Conservation (phyloP, 2,113 vertebrate species). For the Haliaeetus leucogaster region DNA sequence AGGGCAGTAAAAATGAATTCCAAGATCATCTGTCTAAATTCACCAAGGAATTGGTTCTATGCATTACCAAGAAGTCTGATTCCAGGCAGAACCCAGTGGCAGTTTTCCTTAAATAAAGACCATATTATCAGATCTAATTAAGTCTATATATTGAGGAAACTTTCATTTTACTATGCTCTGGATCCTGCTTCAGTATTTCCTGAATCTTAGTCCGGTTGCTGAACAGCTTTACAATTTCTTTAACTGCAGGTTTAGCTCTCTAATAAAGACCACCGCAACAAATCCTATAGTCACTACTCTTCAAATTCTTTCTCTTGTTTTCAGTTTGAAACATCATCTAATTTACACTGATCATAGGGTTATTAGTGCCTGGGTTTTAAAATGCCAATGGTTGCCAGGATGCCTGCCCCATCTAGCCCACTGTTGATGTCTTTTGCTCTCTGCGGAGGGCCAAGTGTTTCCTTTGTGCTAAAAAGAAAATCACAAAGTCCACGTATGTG, state of each 20-base stretch:
- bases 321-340: neutral
- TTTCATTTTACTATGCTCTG: neutral
- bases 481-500: neutral
- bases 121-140: neutral
- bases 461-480: conserved; percentile 35
- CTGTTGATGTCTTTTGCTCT: conserved; percentile 4
- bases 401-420: neutral
- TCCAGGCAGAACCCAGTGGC: neutral
- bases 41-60: neutral
- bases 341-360: neutral
- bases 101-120: neutral
- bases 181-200: neutral
- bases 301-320: neutral
- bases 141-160: neutral
- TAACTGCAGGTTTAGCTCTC: neutral
- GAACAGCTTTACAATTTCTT: neutral
- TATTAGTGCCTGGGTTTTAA: conserved; percentile 4
- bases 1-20: neutral
- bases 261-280: neutral
- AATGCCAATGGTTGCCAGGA: neutral
- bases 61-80: neutral
- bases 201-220: neutral
- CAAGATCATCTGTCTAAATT: neutral
- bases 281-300: neutral
- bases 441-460: neutral